A percentile compares a stretch with the other conserved stretches of the same genome.
phyloP scores from a whole-genome alignment of 1,140 invertebrate species.

The Bursaphelenchus mucronatus region DNA sequence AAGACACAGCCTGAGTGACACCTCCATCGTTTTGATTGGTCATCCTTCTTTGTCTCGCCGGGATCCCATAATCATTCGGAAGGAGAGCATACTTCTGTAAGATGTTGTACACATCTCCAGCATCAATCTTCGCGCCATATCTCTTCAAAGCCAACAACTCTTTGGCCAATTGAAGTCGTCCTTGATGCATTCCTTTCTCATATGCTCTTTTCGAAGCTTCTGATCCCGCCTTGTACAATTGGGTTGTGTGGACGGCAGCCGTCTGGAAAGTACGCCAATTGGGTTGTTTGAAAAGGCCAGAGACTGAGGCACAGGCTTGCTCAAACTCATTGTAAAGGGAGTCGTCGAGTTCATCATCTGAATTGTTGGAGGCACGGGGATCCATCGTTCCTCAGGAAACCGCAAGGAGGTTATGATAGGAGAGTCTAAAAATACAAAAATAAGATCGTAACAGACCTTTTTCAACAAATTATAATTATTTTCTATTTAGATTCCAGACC shows the following conservation, averaged over 20 bases:
- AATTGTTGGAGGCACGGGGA: conserved; percentile 2
- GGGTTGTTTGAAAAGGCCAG: conserved; percentile 42
- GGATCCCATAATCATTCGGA: conserved; percentile 22
- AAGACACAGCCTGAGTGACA: conserved; percentile 31
- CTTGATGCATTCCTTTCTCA: conserved; percentile 44
- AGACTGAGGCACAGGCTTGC: conserved; percentile 25
- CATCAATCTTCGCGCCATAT: conserved; percentile 39
- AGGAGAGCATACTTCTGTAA: conserved; percentile 27
- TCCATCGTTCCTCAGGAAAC: too few species aligned
- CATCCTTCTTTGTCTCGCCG: conserved; percentile 20
- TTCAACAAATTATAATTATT: too few species aligned
- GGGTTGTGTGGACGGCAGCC: conserved; percentile 49
- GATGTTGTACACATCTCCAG: conserved; percentile 25
- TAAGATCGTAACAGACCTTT: too few species aligned
- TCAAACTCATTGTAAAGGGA: conserved; percentile 45
- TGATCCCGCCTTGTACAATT: conserved; percentile 52
- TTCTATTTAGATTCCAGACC: too few species aligned
- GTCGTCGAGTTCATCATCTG: conserved; percentile 44
- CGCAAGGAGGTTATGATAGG: too few species aligned
- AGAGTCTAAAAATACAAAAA: too few species aligned
- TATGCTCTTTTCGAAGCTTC: conserved; percentile 49
- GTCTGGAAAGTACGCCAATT: conserved; percentile 41
- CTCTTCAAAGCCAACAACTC: conserved; percentile 39
- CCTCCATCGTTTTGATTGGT: conserved; percentile 20
- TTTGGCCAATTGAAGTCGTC: conserved; percentile 45